Percentiles rank a stretch among this genome's conserved stretches.
Evolutionary conservation across 2,113 vertebrate genomes (phyloP).

Genomic region (Noctilio leporinus): DNA sequence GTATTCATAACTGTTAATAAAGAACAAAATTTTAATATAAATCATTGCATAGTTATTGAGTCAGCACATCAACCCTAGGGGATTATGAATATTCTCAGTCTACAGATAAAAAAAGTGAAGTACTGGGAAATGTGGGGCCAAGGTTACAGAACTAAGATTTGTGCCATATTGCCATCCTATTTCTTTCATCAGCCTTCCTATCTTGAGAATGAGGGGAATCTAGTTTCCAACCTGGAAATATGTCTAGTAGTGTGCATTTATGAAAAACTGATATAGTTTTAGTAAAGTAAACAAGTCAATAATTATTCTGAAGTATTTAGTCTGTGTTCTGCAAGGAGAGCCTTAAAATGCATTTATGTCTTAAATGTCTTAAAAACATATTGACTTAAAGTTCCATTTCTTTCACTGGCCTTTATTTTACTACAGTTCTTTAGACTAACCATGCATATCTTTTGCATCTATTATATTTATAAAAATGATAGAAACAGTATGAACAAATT

Average conservation of each 20-base stretch:
- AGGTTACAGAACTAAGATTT: background rate
- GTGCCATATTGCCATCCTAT: background rate
- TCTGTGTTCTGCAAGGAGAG: background rate
- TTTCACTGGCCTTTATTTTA: background rate
- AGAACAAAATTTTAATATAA: background rate
- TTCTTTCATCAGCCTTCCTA: background rate
- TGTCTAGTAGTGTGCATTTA: background rate
- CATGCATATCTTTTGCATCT: background rate
- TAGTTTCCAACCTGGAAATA: background rate
- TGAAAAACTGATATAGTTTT: background rate
- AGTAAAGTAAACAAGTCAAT: background rate
- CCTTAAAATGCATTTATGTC: background rate
- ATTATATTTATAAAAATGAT: background rate
- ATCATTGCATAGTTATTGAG: background rate
- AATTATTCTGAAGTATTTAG: background rate
- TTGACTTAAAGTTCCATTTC: background rate
- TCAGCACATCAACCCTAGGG: background rate
- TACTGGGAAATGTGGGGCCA: background rate
- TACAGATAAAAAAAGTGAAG: background rate
- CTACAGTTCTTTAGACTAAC: background rate
- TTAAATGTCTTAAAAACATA: background rate
- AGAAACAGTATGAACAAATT: background rate
- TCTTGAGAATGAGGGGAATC: background rate
- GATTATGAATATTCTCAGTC: background rate
- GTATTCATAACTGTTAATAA: background rate